Conservation (phyloP, 2,113 vertebrate species). For the Poeciliopsis turrubarensis region DNA sequence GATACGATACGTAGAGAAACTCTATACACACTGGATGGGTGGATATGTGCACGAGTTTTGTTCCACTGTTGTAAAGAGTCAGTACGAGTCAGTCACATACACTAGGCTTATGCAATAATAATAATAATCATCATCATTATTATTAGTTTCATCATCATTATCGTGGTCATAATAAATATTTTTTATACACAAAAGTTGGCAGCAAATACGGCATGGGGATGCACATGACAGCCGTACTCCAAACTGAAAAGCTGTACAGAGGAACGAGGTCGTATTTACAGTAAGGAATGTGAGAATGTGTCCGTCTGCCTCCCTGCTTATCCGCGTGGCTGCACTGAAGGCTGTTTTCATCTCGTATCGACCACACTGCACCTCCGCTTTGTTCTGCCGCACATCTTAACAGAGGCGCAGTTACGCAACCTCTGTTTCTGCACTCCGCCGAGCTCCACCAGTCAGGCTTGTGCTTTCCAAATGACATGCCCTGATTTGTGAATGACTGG, state of each 20-base stretch:
- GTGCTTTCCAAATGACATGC: conserved; percentile 74
- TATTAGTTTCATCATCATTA: conserved; percentile 70
- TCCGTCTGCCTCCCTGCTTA: conserved; percentile 67
- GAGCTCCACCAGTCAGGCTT: conserved; percentile 69
- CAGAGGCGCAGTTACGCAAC: conserved; percentile 52
- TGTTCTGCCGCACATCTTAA: conserved; percentile 40
- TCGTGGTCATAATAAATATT: conserved; percentile 75
- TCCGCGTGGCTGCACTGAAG: conserved; percentile 62
- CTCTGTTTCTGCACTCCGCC: conserved; percentile 39
- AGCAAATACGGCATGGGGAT: conserved; percentile 83
- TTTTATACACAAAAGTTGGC: conserved; percentile 85
- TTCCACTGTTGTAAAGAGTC: conserved; percentile 81
- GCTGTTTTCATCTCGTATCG: conserved; percentile 65
- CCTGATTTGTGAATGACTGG: conserved; percentile 73
- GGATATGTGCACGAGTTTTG: conserved; percentile 73
- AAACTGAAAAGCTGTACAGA: conserved; percentile 88
- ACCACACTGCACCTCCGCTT: conserved; percentile 36
- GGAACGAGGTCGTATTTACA: conserved; percentile 89
- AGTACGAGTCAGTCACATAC: conserved; percentile 77
- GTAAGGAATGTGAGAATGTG: conserved; percentile 72
- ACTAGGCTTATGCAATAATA: conserved; percentile 76
- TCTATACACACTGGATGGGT: conserved; percentile 74
- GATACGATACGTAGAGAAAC: conserved; percentile 81
- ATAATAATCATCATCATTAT: conserved; percentile 62
- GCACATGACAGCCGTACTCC: conserved; percentile 79